Evolutionary conservation across 2,113 vertebrate species (phyloP).

Genomic region (Odobenus rosmarus): DNA sequence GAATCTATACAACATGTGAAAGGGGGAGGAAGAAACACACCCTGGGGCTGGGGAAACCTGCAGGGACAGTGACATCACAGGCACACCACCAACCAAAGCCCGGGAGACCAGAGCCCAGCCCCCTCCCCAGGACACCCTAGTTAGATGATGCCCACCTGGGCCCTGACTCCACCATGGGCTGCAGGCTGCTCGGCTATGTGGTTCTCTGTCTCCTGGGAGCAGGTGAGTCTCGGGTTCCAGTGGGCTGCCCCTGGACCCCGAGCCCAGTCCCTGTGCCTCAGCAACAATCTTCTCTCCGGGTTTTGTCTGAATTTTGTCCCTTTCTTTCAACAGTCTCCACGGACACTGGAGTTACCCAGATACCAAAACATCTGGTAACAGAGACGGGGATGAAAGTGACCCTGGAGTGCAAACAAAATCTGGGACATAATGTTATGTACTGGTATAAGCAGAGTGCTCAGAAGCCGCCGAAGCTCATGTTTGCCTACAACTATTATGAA

Average conservation of each 20-base stretch:
- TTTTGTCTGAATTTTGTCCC: neutral
- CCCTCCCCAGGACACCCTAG: rapidly evolving
- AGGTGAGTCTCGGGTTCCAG: neutral
- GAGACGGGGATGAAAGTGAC: neutral
- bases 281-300: neutral
- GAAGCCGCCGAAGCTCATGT: neutral
- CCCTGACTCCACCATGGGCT: neutral
- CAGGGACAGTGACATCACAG: neutral
- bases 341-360: constrained; percentile 39
- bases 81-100: neutral
- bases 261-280: neutral
- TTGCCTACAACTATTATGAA: neutral
- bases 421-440: neutral
- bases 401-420: neutral
- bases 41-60: neutral
- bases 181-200: neutral
- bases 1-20: neutral
- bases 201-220: neutral
- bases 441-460: neutral
- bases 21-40: rapidly evolving
- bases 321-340: neutral
- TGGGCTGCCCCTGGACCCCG: rapidly evolving
- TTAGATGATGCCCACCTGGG: rapidly evolving
- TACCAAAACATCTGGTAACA: neutral
- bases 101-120: neutral